Base-by-base conservation (phyloP, 2,113 vertebrate genomes). In the Heterotilapia buettikoferi region DNA sequence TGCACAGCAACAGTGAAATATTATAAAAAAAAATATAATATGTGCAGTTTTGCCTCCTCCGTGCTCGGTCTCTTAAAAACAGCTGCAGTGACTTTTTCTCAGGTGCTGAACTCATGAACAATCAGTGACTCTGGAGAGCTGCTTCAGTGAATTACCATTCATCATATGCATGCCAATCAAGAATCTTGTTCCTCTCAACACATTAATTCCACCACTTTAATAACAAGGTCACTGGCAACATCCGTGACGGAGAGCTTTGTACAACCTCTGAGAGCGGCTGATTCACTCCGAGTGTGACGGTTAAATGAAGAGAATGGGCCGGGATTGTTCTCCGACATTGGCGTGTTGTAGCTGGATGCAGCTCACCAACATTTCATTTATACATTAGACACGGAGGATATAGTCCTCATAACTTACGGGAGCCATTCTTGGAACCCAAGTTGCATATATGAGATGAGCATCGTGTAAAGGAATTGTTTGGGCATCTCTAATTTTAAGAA, bases 131-230 rank as follows among this genome's bases (percentile, higher is more conserved):
- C 36, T 33, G 47, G 45, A 83, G 83, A 89, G 63, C 53, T 5
- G 53, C 85, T 31, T 83, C 19, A 4, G 13, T 14, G 52, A 83
- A 80, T 80, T 59, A 59, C 52, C 33, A 56, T 91, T 71, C 88
- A 90, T 80, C 81, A 21, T 13, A 24, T 50, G 85, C 82, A 50
- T 19, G 88, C 38, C 88, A 89, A 83, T 92, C 89, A 84, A 36
- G 11, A 86, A 38, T 29, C 54, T 38, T 45, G 84, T 79, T 90
- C 78, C 50, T 31, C 84, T 71, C 50, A 14, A 83, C 57, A 53
- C 21, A 53, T 88, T 86, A 50, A 86, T 91, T 89, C 71, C 52
- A 79, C 76, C 38, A 29, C 76, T 90, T 86, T 57, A 88, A 73
- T 83, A 88, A 88, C 78, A 83, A 91, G 89, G 87, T 92, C 87